Base-by-base conservation (phyloP, 2,888 invertebrate species). In the Caenorhabditis sp. region DNA sequence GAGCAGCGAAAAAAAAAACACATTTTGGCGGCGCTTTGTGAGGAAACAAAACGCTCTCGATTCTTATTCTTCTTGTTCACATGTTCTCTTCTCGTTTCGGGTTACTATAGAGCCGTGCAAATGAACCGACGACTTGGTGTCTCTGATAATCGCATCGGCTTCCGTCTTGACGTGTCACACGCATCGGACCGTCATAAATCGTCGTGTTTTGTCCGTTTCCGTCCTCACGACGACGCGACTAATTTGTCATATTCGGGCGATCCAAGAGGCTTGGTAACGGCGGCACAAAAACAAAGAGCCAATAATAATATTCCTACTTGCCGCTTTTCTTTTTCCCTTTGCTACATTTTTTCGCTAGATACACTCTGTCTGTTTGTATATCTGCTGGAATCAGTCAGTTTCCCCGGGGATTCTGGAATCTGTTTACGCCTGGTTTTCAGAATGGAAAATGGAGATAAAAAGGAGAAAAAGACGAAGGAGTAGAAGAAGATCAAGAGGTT, bases 211-310 rank as follows among this genome's bases (percentile, higher is more conserved):
- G 9, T 9, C 2, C 15, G 27, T 32, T n/a, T 11, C 7, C 6
- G 20, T 32, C 22, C 32, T 58, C n/a, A 46, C 30, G 48, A 30
- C 52, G 65, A 46, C 50, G 53, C 53, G 56, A 56, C 56, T 53
- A 66, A 66, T 66, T 66, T 56, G 65, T 66, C 65, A 55, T 45
- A 37, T 39, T 35, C 15, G 24, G 61, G 46, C 48, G n/a, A 15
- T 5, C 22, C 20, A 22, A 37, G 43, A 6, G 24, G 17, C 7
- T 37, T 30, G 24, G 15, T n/a, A 59, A 46, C 32, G n/a, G n/a
- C n/a, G n/a, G 20, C 58, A 11, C 20, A 22, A 58, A 50, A 50
- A 50, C 61, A 43, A 52, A 62, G 24, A 52, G n/a, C n/a, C n/a
- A 52, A 52, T 52, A 50, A 30, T 45, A 30, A 62, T 48, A 62